Evolutionary conservation across 2,888 invertebrate species (phyloP), one percentile per base, ranked within the genome.

Genomic region (Zonitis immaculata): DNA sequence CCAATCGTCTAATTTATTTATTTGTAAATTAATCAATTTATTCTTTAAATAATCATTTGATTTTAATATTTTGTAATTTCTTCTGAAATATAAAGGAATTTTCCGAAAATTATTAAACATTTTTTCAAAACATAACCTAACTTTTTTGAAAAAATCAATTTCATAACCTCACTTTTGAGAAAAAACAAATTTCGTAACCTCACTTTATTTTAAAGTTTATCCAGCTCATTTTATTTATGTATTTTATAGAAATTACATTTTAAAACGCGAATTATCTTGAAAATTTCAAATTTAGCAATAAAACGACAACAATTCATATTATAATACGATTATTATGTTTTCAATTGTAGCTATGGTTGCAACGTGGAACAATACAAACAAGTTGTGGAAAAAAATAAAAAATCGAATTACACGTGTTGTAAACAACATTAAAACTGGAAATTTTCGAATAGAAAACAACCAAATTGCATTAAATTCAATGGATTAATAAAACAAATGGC

Each of bases 1-100:
- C 68, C 68, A 68, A 42, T 66, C 66, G 35, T 58, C 44, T n/a
- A 51, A 43, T 12, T 52, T 49, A 32, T 51, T 50, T 44, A 66
- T 52, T 27, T 51, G 28, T 6, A 35, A 46, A 12, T 52, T 56
- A 45, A 58, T 52, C 12, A 65, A 43, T 4, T 52, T 55, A 9
- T 35, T 18, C 43, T 27, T 32, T 11, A 62, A 30, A 1, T 57
- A n/a, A 47, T 56, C 50, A 18, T 14, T 44, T 27, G 54, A 35
- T 22, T n/a, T 44, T 9, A 35, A 35, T 18, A 1, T 3, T 2
- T 18, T 3, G 16, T 8, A 18, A 18, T 16, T 16, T 35, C 18
- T 8, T 4, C 9, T 35, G 3, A 16, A 18, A 35, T 16, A 14
- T 3, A 16, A 18, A 18, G 16, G 18, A 18, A 35, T 9, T 4